A percentile compares a stretch with the other conserved stretches of the same genome.
These are phyloP conservation scores for Lateolabrax maculatus DNA, from an alignment of 2,797 vertebrate genomes.

Conservation along the genomic window DNA sequence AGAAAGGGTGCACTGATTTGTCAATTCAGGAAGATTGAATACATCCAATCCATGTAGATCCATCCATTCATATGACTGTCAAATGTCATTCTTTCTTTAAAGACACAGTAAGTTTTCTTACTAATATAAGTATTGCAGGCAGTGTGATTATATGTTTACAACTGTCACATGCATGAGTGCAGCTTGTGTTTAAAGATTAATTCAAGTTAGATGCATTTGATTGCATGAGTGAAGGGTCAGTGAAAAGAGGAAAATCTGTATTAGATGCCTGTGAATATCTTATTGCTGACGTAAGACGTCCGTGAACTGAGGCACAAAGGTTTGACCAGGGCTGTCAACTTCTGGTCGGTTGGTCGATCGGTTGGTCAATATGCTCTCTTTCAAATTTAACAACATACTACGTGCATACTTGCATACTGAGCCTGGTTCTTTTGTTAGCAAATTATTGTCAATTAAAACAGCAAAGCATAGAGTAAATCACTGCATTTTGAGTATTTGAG, in stretches of 20 bases:
- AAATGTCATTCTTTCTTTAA: not conserved
- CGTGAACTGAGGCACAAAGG: not conserved
- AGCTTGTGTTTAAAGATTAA: not conserved
- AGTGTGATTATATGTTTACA: not conserved
- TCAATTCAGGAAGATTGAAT: too few relatives aligned
- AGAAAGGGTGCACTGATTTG: too few relatives aligned
- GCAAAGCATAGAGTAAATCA: not conserved
- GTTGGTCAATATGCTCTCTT: not conserved
- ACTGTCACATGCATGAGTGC: not conserved
- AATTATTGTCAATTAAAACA: not conserved
- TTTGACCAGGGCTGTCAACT: too few relatives aligned
- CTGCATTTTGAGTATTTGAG: slow-evolving; percentile 1
- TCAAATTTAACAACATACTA: not conserved
- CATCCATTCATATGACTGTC: not conserved
- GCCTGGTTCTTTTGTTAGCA: not conserved
- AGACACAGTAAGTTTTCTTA: slow-evolving; percentile 12
- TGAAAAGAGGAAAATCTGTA: not conserved
- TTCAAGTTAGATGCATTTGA: slow-evolving; percentile 12
- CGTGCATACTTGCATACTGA: too few relatives aligned
- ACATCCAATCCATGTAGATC: too few relatives aligned
- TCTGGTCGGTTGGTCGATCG: too few relatives aligned
- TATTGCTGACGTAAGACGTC: not conserved
- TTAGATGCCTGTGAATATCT: not conserved
- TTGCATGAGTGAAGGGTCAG: not conserved
- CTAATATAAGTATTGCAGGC: not conserved